Percentiles rank a stretch among this genome's conserved stretches.
These are phyloP conservation scores for Rhinolophus sinicus DNA, from an alignment of 2,113 vertebrate genomes.

Conservation along the genomic window DNA sequence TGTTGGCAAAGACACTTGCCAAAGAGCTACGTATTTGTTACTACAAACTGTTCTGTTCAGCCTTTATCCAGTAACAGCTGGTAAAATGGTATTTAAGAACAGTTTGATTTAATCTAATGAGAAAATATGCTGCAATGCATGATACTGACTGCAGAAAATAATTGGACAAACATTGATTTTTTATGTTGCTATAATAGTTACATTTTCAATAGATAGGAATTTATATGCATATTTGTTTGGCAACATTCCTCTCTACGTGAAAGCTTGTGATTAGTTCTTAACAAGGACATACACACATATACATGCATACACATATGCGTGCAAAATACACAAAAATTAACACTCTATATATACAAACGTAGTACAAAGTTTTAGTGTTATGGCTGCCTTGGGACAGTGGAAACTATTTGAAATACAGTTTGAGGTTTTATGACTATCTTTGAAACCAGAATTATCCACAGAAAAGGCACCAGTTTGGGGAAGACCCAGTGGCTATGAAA, in stretches of 20 bases:
- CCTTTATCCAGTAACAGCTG: constrained; percentile 87
- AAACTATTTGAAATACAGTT: constrained; percentile 44
- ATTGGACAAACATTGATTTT: constrained; percentile 89
- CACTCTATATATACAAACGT: not conserved
- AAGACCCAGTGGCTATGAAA: not conserved
- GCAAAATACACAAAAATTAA: not conserved
- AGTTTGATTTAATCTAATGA: constrained; percentile 89
- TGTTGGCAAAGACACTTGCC: constrained; percentile 81
- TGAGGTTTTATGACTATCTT: constrained; percentile 51
- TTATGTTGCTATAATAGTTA: constrained; percentile 88
- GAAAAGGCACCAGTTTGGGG: not conserved
- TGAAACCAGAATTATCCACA: constrained; percentile 21
- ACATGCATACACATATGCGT: not conserved
- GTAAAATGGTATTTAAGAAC: constrained; percentile 89
- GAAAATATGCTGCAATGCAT: constrained; percentile 82
- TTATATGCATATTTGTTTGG: constrained; percentile 85
- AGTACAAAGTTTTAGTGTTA: not conserved
- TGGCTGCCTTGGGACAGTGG: not conserved
- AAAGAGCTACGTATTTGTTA: constrained; percentile 79
- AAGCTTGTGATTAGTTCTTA: constrained; percentile 65
- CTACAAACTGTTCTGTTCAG: constrained; percentile 81
- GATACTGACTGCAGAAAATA: constrained; percentile 86
- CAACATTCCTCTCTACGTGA: constrained; percentile 66
- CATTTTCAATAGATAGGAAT: constrained; percentile 86
- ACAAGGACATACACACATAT: not conserved